A percentile compares a stretch with the other conserved stretches of the same genome.
Evolutionary conservation across 2,888 invertebrate genomes (phyloP).

Genomic region (Electrophaes corylata): DNA sequence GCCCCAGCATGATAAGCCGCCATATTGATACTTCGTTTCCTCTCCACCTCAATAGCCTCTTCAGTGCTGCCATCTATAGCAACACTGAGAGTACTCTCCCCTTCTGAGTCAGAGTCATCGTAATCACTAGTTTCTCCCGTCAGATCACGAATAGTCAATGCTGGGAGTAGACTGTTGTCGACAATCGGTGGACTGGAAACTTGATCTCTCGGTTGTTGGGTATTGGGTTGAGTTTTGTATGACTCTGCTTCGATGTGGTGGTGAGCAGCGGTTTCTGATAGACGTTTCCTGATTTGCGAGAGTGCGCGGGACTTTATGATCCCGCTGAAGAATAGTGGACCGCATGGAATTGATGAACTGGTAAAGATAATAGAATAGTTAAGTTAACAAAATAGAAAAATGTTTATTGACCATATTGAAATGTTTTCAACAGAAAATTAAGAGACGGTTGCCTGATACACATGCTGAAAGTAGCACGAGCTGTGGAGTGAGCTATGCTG

Average conservation of each 20-base stretch:
- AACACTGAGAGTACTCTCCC: slow-evolving; percentile 34
- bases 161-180: slow-evolving; percentile 52
- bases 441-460: too few species aligned
- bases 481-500: too few species aligned
- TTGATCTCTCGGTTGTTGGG: slow-evolving; percentile 20
- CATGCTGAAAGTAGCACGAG: too few species aligned
- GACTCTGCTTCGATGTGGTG: slow-evolving; percentile 57
- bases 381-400: too few species aligned
- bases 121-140: slow-evolving; percentile 40
- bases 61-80: slow-evolving; percentile 31
- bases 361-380: background rate
- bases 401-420: too few species aligned
- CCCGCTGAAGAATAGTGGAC: slow-evolving; percentile 75
- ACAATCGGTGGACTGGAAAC: slow-evolving; percentile 24
- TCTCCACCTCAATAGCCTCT: slow-evolving; percentile 37
- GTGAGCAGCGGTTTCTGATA: slow-evolving; percentile 60
- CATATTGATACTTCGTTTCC: slow-evolving; percentile 46
- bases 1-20: slow-evolving; percentile 64
- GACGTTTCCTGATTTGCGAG: slow-evolving; percentile 60
- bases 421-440: too few species aligned
- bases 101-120: slow-evolving; percentile 43
- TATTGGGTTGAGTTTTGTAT: slow-evolving; percentile 39
- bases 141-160: slow-evolving; percentile 51
- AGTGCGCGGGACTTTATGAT: slow-evolving; percentile 68
- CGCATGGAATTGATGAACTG: slow-evolving; percentile 55